Evolutionary conservation across 2,113 vertebrate genomes (phyloP).

Genomic region (Hylia prasina): DNA sequence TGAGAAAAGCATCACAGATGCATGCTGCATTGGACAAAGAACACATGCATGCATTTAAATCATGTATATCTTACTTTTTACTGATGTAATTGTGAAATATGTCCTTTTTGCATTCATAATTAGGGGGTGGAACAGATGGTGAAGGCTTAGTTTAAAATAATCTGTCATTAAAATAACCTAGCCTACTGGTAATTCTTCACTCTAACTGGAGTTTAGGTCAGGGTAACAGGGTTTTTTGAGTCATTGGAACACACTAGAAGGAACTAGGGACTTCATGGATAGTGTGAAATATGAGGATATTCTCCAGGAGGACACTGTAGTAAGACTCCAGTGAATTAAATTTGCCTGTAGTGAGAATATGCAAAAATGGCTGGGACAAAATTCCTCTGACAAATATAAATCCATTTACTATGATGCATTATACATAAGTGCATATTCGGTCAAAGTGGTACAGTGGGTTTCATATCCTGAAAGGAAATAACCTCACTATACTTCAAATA

Average conservation of each 20-base stretch:
- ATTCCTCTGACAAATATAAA: slow-evolving; percentile 70
- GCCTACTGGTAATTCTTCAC: slow-evolving; percentile 78
- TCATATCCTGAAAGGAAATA: slow-evolving; percentile 63
- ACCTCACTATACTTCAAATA: slow-evolving; percentile 51
- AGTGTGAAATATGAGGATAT: slow-evolving; percentile 30
- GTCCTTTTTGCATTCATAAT: slow-evolving; percentile 82
- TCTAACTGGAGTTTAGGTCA: slow-evolving; percentile 78
- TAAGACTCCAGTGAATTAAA: slow-evolving; percentile 58
- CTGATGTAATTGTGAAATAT: slow-evolving; percentile 85
- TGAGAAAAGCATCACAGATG: slow-evolving; percentile 73
- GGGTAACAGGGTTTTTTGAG: slow-evolving; percentile 60
- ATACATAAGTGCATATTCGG: slow-evolving; percentile 61
- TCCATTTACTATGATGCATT: slow-evolving; percentile 70
- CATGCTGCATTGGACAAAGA: slow-evolving; percentile 69
- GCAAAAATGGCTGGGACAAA: slow-evolving; percentile 58
- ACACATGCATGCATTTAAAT: slow-evolving; percentile 76
- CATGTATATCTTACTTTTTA: slow-evolving; percentile 79
- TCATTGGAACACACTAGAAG: slow-evolving; percentile 40
- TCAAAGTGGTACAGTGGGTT: slow-evolving; percentile 51
- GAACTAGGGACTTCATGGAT: slow-evolving; percentile 47
- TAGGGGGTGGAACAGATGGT: slow-evolving; percentile 82
- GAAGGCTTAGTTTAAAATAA: slow-evolving; percentile 82
- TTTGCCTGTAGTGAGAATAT: slow-evolving; percentile 55
- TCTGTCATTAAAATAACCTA: slow-evolving; percentile 82
- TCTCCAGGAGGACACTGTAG: slow-evolving; percentile 39